phyloP scores from a whole-genome alignment of 2,888 invertebrate genomes.

The Drosophila ochracea region DNA sequence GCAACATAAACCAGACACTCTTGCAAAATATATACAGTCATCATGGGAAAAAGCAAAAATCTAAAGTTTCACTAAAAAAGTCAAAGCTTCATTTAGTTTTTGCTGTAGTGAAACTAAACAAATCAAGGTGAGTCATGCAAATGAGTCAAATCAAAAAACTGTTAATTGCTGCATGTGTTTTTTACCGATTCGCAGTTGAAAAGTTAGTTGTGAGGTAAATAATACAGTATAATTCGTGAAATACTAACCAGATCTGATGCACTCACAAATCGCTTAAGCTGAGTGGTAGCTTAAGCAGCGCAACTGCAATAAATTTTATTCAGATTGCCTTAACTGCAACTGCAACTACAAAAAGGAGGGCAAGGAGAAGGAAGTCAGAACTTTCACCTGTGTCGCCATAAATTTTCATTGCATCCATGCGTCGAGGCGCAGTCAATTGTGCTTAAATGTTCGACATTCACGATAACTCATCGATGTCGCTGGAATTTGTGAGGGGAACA shows the following conservation, averaged over 20 bases:
- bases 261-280: neutral
- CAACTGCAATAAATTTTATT: constrained; percentile 52
- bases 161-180: constrained; percentile 59
- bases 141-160: constrained; percentile 13
- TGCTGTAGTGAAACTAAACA: constrained; percentile 45
- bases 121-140: constrained; percentile 15
- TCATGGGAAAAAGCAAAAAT: neutral
- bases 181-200: constrained; percentile 32
- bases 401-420: constrained; percentile 59
- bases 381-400: constrained; percentile 72
- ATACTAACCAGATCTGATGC: neutral
- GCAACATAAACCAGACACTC: neutral
- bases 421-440: constrained; percentile 60
- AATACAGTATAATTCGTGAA: constrained; percentile 28
- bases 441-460: constrained; percentile 53
- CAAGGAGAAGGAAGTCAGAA: constrained; percentile 33
- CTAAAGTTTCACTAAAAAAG: constrained; percentile 30
- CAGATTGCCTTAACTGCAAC: constrained; percentile 34
- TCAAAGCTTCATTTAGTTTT: constrained; percentile 51
- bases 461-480: constrained; percentile 26
- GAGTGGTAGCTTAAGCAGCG: constrained; percentile 36
- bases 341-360: constrained; percentile 13
- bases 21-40: neutral
- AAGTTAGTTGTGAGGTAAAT: neutral
- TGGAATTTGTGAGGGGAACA: neutral